Conservation (phyloP, 37 sponge, comb jelly and placozoan genomes). For the Ephydatia muelleri region DNA sequence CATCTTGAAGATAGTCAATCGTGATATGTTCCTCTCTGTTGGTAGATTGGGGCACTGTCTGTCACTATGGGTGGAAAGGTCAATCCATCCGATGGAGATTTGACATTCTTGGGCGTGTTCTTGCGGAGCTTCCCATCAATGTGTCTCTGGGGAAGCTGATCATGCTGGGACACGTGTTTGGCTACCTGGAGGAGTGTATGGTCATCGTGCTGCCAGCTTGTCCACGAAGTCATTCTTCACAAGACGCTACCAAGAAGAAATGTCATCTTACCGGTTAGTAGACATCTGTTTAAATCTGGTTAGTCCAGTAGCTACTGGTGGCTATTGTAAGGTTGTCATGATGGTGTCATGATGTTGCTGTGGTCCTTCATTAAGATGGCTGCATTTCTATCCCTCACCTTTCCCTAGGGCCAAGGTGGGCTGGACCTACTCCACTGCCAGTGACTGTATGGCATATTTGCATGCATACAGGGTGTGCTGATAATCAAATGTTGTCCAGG, state of each 20-base stretch:
- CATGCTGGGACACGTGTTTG: constrained; percentile 93
- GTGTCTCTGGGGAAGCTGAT: constrained; percentile 78
- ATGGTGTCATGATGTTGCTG: too few species aligned
- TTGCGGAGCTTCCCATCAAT: constrained; percentile 85
- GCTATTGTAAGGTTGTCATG: too few species aligned
- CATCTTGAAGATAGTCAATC: neutral
- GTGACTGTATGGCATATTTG: constrained; percentile 89
- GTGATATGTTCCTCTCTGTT: neutral
- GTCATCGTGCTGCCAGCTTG: constrained; percentile 79
- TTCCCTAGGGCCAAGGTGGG: constrained; percentile 83
- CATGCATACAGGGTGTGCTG: constrained; percentile 79
- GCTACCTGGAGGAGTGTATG: constrained; percentile 75
- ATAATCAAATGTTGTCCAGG: neutral
- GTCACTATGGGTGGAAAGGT: constrained; percentile 31
- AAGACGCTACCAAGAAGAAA: constrained; percentile 16
- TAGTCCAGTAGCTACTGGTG: too few species aligned
- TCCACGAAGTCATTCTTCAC: constrained; percentile 71
- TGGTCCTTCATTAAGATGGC: too few species aligned
- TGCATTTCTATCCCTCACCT: too few species aligned
- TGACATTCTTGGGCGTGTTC: constrained; percentile 83
- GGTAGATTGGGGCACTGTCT: constrained; percentile 78
- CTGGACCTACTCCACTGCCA: constrained; percentile 60
- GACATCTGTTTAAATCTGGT: too few species aligned
- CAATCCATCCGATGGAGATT: constrained; percentile 84
- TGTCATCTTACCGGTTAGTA: constrained; percentile 55